These are phyloP conservation scores for Dichetophora obliterata DNA, from an alignment of 2,888 invertebrate species.

Conservation along the genomic window DNA sequence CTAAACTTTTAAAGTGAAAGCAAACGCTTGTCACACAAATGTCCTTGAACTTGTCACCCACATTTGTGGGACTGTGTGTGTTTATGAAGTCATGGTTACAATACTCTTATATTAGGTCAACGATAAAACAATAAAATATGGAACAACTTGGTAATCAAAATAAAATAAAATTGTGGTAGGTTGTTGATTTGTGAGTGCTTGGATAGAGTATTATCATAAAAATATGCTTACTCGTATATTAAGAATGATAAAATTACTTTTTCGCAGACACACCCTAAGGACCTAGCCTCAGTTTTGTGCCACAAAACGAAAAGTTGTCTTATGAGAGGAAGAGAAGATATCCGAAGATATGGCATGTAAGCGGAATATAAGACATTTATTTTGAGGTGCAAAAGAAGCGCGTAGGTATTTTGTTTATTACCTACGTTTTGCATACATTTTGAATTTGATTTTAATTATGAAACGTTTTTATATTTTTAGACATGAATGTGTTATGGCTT, in stretches of 20 bases:
- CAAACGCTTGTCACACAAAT: constrained; percentile 48
- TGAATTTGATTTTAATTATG: constrained; percentile 10
- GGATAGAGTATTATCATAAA: no score
- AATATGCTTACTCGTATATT: not conserved
- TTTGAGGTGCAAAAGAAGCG: no score
- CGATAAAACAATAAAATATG: constrained; percentile 30
- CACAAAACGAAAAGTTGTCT: not conserved
- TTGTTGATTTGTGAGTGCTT: not conserved
- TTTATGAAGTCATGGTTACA: constrained; percentile 37
- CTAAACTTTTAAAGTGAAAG: not conserved
- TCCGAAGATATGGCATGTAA: no score
- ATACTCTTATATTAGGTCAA: constrained; percentile 10
- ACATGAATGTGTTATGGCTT: no score
- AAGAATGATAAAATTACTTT: not conserved
- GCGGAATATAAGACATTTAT: no score
- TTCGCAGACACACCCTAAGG: not conserved
- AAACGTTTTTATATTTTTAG: no score
- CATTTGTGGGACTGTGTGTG: constrained; percentile 30
- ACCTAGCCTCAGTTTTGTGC: not conserved
- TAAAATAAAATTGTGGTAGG: not conserved
- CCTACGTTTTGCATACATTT: not conserved
- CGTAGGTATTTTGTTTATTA: no score
- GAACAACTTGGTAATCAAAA: not conserved
- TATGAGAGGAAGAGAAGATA: no score
- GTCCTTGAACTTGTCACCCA: constrained; percentile 62